Conservation (phyloP, 92 coral and sea anemone genomes). For the Epizoanthus fatuus region DNA sequence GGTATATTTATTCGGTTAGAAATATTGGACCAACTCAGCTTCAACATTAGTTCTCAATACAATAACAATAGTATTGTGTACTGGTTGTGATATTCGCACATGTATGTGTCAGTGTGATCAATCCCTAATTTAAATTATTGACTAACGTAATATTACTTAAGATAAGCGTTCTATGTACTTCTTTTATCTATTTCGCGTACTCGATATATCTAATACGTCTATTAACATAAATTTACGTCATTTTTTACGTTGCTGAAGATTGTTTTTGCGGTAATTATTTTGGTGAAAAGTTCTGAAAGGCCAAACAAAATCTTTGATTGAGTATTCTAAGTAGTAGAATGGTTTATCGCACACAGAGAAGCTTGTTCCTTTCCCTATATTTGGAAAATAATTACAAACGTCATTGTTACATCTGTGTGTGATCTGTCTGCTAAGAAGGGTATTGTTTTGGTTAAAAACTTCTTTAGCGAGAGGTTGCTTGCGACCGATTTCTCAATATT, state of each 20-base stretch:
- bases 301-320: background rate
- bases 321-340: background rate
- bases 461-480: background rate
- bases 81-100: background rate
- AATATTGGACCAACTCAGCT: background rate
- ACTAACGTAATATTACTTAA: background rate
- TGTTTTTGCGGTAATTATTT: slow-evolving; percentile 19
- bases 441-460: background rate
- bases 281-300: slow-evolving; percentile 35
- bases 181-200: slow-evolving; percentile 12
- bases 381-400: background rate
- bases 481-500: background rate
- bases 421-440: slow-evolving; percentile 22
- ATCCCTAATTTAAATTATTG: slow-evolving; percentile 1
- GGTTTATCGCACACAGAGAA: slow-evolving; percentile 5
- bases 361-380: background rate
- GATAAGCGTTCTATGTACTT: slow-evolving; percentile 2
- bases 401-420: background rate
- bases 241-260: slow-evolving; percentile 27
- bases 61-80: background rate
- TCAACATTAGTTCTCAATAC: too few species aligned
- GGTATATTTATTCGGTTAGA: background rate
- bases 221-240: slow-evolving; percentile 35
- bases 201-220: slow-evolving; percentile 8
- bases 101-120: too few species aligned